A percentile compares a stretch with the other conserved stretches of the same genome.
Evolutionary conservation across 1,140 invertebrate genomes (phyloP).

Genomic region (Drosophila tristis): DNA sequence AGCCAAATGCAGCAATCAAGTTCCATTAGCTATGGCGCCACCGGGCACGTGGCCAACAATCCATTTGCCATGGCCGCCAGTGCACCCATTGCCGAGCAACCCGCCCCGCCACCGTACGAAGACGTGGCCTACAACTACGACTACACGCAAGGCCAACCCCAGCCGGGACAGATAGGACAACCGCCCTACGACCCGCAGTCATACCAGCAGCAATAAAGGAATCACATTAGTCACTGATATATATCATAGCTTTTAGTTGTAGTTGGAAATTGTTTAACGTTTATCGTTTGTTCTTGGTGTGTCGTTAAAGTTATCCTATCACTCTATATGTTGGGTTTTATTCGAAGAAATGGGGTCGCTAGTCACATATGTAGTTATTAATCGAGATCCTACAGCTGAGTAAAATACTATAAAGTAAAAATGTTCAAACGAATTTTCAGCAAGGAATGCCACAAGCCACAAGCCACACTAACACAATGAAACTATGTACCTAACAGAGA

Average conservation of each 20-base stretch:
- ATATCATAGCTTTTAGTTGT: constrained; percentile 74
- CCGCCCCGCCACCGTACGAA: constrained; percentile 85
- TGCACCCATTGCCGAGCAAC: constrained; percentile 85
- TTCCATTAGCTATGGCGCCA: constrained; percentile 85
- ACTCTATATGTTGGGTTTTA: constrained; percentile 19
- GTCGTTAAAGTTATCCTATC: constrained; percentile 49
- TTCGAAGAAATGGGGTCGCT: constrained; percentile 7
- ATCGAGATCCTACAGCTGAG: constrained; percentile 20
- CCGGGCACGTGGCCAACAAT: constrained; percentile 86
- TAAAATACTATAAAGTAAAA: background rate
- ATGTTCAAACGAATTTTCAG: constrained; percentile 58
- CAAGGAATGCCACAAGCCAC: constrained; percentile 42
- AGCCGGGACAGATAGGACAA: constrained; percentile 33
- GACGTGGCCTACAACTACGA: constrained; percentile 68
- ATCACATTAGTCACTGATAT: constrained; percentile 34
- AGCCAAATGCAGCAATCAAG: constrained; percentile 84
- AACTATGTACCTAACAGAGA: constrained; percentile 81
- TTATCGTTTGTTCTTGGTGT: constrained; percentile 72
- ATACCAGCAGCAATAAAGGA: constrained; percentile 58
- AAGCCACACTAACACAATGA: constrained; percentile 71
- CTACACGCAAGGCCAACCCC: constrained; percentile 60
- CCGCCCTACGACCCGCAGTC: constrained; percentile 41
- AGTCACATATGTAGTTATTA: constrained; percentile 4
- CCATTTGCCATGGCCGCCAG: constrained; percentile 85
- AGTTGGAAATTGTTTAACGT: constrained; percentile 56